Percentiles rank a stretch among this genome's conserved stretches.
These are phyloP conservation scores for Neoaliturus tenellus DNA, from an alignment of 2,888 invertebrate species.

Conservation along the genomic window DNA sequence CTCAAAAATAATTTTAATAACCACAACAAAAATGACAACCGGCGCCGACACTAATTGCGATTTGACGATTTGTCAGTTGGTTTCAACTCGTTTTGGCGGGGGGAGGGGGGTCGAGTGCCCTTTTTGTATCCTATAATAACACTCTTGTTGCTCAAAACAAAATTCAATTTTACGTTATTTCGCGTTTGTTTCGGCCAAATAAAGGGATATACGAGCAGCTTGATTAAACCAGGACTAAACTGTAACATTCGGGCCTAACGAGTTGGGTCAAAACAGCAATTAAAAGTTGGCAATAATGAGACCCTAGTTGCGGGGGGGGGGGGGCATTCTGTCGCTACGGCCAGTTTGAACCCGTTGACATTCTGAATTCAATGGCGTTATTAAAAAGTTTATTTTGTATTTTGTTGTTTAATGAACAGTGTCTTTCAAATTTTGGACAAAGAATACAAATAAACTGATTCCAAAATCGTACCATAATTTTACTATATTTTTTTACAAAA, in stretches of 20 bases:
- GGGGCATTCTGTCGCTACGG: not conserved
- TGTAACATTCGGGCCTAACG: slow-evolving; percentile 28
- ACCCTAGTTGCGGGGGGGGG: slow-evolving; percentile 63
- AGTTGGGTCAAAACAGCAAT: slow-evolving; percentile 41
- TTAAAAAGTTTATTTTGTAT: no score
- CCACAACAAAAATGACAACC: slow-evolving; percentile 13
- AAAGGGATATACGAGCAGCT: slow-evolving; percentile 29
- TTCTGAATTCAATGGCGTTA: no score
- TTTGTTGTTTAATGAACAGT: no score
- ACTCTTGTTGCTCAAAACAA: slow-evolving; percentile 38
- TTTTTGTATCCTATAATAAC: slow-evolving; percentile 27
- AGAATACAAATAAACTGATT: no score
- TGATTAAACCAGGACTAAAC: slow-evolving; percentile 38
- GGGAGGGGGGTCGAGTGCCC: not conserved
- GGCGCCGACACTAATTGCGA: slow-evolving; percentile 33
- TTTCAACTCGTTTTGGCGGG: not conserved
- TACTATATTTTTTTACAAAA: no score
- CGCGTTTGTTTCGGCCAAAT: slow-evolving; percentile 1
- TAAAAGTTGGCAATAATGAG: slow-evolving; percentile 57
- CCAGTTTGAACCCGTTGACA: not conserved
- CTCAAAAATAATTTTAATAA: slow-evolving; percentile 19
- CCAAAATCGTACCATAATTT: no score
- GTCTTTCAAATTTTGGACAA: no score
- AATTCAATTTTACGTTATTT: slow-evolving; percentile 35
- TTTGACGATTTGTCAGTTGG: not conserved